Evolutionary conservation across 2,888 invertebrate genomes (phyloP).

Genomic region (Strigamia transsilvanica): DNA sequence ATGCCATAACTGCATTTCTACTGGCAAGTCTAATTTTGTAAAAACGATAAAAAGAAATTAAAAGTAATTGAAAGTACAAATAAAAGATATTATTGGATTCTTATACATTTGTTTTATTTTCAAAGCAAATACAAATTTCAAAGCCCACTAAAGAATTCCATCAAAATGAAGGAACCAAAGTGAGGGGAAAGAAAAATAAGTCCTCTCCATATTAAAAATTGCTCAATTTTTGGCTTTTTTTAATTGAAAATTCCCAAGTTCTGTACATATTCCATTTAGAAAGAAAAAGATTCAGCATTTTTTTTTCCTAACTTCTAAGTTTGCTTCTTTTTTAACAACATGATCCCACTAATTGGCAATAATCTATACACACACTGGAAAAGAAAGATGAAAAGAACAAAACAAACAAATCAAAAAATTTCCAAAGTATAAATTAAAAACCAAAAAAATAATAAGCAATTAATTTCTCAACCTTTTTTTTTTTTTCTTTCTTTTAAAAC

Average conservation of each 20-base stretch:
- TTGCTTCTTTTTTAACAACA: constrained; percentile 11
- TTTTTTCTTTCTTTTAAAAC: neutral
- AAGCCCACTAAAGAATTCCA: constrained; percentile 4
- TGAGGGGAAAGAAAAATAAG: constrained; percentile 19
- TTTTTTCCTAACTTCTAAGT: neutral
- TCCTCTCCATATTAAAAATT: neutral
- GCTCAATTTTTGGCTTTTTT: neutral
- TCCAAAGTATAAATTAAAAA: constrained; percentile 20
- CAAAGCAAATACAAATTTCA: constrained; percentile 35
- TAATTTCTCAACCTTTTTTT: neutral
- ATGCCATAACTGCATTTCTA: no score
- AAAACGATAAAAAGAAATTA: constrained; percentile 51
- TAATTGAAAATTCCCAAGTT: neutral
- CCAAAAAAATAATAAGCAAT: neutral
- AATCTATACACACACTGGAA: constrained; percentile 17
- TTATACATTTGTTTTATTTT: constrained; percentile 59
- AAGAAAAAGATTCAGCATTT: constrained; percentile 11
- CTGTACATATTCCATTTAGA: constrained; percentile 1
- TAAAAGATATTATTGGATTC: constrained; percentile 56
- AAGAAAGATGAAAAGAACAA: neutral
- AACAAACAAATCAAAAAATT: neutral
- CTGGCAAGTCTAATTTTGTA: constrained; percentile 51
- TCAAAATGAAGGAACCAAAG: neutral
- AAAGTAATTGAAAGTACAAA: no score
- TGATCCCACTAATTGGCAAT: constrained; percentile 38